Evolutionary conservation across 2,113 vertebrate genomes (phyloP).

Genomic region (Dunckerocampus dactyliophorus): DNA sequence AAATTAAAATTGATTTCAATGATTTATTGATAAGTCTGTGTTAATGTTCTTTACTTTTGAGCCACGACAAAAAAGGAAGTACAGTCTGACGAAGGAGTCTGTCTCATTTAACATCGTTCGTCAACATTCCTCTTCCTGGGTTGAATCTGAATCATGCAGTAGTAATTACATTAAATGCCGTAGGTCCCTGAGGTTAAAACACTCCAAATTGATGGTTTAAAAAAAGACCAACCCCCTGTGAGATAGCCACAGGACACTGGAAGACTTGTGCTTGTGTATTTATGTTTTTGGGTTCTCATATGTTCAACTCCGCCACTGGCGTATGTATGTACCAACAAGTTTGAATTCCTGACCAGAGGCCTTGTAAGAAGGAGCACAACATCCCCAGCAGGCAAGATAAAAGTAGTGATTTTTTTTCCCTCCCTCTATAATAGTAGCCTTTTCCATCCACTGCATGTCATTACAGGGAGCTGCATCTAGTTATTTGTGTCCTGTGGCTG

Average conservation of each 20-base stretch:
- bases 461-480: slow-evolving; percentile 70
- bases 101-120: slow-evolving; percentile 12
- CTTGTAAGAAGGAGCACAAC: slow-evolving; percentile 40
- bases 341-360: slow-evolving; percentile 43
- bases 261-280: slow-evolving; percentile 32
- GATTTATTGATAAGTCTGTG: not conserved
- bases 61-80: slow-evolving; percentile 22
- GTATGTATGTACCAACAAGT: slow-evolving; percentile 25
- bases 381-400: slow-evolving; percentile 59
- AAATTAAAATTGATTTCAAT: too few species aligned
- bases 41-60: too few species aligned
- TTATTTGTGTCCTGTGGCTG: slow-evolving; percentile 76
- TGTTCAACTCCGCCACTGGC: slow-evolving; percentile 22
- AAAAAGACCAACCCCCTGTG: slow-evolving; percentile 28
- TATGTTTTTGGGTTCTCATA: slow-evolving; percentile 22
- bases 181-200: slow-evolving; percentile 38
- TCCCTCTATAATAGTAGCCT: slow-evolving; percentile 66
- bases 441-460: slow-evolving; percentile 69
- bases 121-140: slow-evolving; percentile 42
- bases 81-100: slow-evolving; percentile 28
- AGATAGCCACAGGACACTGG: slow-evolving; percentile 12
- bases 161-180: slow-evolving; percentile 39
- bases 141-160: slow-evolving; percentile 48
- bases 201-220: slow-evolving; percentile 47
- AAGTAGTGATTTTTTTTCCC: slow-evolving; percentile 56